These are phyloP conservation scores for Phalacrocorax pelagicus DNA, from an alignment of 2,113 vertebrate genomes.

Conservation along the genomic window DNA sequence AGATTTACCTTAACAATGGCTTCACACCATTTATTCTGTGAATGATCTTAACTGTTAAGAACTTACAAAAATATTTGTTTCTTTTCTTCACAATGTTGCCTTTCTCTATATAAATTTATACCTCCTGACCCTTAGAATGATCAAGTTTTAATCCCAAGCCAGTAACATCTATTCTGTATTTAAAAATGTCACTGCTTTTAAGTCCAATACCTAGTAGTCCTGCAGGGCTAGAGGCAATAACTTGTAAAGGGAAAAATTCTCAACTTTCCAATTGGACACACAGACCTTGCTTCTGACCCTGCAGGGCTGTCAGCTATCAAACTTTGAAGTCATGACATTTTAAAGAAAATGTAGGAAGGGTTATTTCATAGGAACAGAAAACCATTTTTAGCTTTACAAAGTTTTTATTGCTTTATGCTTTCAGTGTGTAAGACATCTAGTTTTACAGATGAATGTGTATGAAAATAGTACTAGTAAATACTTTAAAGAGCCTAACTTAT, in stretches of 20 bases:
- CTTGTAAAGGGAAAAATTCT: conserved; percentile 11
- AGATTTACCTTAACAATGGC: neutral
- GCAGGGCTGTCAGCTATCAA: conserved; percentile 17
- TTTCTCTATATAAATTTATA: neutral
- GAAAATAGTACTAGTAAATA: conserved; percentile 8
- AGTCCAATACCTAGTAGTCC: neutral
- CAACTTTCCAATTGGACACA: conserved; percentile 16
- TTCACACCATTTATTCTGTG: neutral
- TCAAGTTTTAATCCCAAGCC: neutral
- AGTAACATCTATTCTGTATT: neutral
- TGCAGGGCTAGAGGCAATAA: conserved; percentile 8
- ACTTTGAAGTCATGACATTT: conserved; percentile 55
- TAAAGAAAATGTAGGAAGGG: neutral
- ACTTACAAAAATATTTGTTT: neutral
- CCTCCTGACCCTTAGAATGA: neutral
- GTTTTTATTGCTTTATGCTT: neutral
- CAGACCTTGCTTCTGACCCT: conserved; percentile 13
- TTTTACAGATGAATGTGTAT: neutral
- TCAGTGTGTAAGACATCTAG: neutral
- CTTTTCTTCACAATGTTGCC: neutral
- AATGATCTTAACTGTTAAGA: neutral
- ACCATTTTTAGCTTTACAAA: neutral
- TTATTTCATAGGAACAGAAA: conserved; percentile 2
- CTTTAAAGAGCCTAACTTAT: neutral
- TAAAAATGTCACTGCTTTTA: conserved; percentile 52